Conservation (phyloP, 1,140 invertebrate species). For the Drosophila arizonae region DNA sequence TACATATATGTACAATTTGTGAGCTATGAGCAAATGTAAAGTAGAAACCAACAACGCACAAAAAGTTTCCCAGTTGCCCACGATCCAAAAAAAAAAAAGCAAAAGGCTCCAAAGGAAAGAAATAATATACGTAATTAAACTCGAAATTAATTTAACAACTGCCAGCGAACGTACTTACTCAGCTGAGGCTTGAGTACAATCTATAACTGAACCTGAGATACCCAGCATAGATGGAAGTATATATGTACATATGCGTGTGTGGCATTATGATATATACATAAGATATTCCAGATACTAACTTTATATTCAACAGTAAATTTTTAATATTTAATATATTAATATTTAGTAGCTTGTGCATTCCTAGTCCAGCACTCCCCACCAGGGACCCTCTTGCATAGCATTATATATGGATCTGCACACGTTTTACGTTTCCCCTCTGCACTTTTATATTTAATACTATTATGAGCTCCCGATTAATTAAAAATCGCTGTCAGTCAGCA, state of each 20-base stretch:
- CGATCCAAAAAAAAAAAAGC: not conserved
- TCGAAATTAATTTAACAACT: slow-evolving; percentile 29
- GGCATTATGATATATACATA: too few species aligned
- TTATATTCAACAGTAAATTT: too few species aligned
- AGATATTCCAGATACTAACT: too few species aligned
- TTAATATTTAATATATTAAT: too few species aligned
- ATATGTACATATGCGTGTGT: not conserved
- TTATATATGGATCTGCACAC: not conserved
- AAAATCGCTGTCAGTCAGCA: slow-evolving; percentile 39
- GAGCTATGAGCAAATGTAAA: not conserved
- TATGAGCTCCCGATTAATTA: slow-evolving; percentile 65
- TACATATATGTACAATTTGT: not conserved
- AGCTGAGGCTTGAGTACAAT: not conserved
- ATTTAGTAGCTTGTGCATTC: not conserved
- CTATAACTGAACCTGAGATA: not conserved
- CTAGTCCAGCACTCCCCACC: not conserved
- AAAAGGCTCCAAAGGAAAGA: not conserved
- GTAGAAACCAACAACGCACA: not conserved
- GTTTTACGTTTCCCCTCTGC: not conserved
- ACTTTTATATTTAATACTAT: slow-evolving; percentile 48
- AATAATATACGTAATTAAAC: slow-evolving; percentile 28
- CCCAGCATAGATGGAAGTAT: not conserved
- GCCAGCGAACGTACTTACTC: not conserved
- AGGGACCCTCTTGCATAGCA: too few species aligned
- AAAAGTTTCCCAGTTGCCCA: not conserved